A percentile compares a stretch with the other conserved stretches of the same genome.
Evolutionary conservation across 2,888 invertebrate genomes (phyloP).

Genomic region (Drosophila barbarae): DNA sequence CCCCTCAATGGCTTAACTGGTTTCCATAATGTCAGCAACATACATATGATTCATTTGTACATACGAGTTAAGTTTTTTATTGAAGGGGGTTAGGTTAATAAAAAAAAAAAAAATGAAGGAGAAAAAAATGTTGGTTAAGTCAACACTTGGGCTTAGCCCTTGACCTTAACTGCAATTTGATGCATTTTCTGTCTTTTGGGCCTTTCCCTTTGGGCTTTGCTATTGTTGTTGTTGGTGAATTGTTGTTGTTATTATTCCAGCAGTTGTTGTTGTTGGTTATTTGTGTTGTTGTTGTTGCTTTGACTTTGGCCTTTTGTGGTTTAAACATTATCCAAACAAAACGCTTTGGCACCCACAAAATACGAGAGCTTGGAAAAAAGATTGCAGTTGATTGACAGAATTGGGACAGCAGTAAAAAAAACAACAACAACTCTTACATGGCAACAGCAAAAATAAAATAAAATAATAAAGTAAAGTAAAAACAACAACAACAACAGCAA

Average conservation of each 20-base stretch:
- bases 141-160: conserved; percentile 34
- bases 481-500: not conserved
- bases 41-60: conserved; percentile 31
- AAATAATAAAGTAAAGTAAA: conserved; percentile 13
- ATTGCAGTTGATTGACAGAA: conserved; percentile 76
- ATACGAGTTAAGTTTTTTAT: not conserved
- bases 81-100: conserved; percentile 12
- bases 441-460: conserved; percentile 26
- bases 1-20: conserved; percentile 14
- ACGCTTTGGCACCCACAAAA: conserved; percentile 73
- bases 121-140: conserved; percentile 10
- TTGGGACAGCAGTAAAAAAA: conserved; percentile 55
- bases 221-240: conserved; percentile 28
- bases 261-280: conserved; percentile 16
- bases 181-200: conserved; percentile 48
- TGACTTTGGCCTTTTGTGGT: conserved; percentile 74
- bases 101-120: not conserved
- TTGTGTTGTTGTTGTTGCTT: conserved; percentile 51
- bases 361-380: conserved; percentile 42
- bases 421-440: conserved; percentile 28
- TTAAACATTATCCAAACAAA: conserved; percentile 70
- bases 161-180: conserved; percentile 58
- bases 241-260: conserved; percentile 27
- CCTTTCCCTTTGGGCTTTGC: conserved; percentile 40
- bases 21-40: conserved; percentile 9